phyloP scores from a whole-genome alignment of 2,113 vertebrate genomes.

The Tenebrosternarchus preto region DNA sequence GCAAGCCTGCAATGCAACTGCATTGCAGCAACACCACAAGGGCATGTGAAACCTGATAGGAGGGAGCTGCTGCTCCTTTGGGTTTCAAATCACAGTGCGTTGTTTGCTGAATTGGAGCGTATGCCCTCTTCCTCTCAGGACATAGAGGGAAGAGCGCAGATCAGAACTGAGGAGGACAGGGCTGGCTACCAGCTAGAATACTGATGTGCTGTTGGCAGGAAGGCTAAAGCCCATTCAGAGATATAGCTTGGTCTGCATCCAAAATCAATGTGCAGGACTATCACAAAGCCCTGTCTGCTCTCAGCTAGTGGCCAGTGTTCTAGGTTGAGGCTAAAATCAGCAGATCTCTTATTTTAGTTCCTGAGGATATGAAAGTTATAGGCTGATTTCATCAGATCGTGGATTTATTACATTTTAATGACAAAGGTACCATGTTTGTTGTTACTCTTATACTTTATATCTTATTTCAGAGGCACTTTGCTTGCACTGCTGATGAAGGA shows the following conservation, averaged over 20 bases:
- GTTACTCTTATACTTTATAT: no score
- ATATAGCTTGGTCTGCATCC: constrained; percentile 18
- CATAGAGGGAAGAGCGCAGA: constrained; percentile 20
- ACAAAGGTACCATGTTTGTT: no score
- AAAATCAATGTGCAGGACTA: constrained; percentile 9
- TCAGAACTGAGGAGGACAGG: no score
- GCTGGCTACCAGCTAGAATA: constrained; percentile 13
- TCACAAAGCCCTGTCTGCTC: neutral
- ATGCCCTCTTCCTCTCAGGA: constrained; percentile 1
- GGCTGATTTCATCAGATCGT: no score
- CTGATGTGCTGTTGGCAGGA: constrained; percentile 7
- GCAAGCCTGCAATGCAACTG: constrained; percentile 59
- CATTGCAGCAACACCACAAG: constrained; percentile 73
- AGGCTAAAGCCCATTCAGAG: constrained; percentile 5
- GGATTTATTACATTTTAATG: no score
- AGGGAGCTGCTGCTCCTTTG: constrained; percentile 33
- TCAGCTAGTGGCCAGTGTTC: neutral
- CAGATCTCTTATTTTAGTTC: neutral
- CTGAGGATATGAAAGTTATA: neutral
- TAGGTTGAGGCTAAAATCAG: neutral
- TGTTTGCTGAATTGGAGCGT: constrained; percentile 55
- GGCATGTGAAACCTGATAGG: constrained; percentile 64
- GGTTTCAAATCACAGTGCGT: constrained; percentile 53
- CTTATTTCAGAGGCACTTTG: no score
- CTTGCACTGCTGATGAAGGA: no score